Evolutionary conservation across 2,113 vertebrate species (phyloP), one percentile per base, ranked within the genome.

Genomic region (Cisticola juncidis): DNA sequence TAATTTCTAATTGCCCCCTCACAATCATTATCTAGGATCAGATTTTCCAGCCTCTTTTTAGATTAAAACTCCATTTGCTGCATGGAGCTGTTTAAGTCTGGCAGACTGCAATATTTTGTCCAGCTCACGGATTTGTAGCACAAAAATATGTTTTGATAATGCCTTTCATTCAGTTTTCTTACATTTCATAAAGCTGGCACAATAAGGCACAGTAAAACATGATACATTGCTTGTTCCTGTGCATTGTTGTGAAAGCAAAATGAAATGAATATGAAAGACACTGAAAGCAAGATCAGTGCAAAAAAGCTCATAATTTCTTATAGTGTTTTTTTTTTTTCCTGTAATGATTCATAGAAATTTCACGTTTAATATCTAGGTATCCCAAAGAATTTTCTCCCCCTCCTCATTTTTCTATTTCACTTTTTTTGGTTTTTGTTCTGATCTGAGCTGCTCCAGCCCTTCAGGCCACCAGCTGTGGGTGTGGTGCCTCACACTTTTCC

Each of bases 41-140:
- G 48, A 14, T 60, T 94, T 93, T 71, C 93, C 57, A 73, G 36
- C 11, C 45, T 65, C 66, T 95, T 87, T 86, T 96, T 92, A 84
- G 92, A 96, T 95, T 96, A 94, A 96, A 87, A 86, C 17, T 85
- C 29, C 25, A 14, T 70, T 94, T 95, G 40, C 36, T 94, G 40
- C 38, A 26, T 62, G 78, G 21, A 26, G 31, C 71, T 89, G 36
- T 95, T 96, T 81, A 84, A 92, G 66, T 62, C 82, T 73, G 68
- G 56, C 22, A 84, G 64, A 92, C 73, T 70, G 65, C 53, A 86
- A 80, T 76, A 64, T 91, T 95, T 91, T 90, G 40, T 92, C 79
- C 90, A 95, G 73, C 9, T 68, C 24, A 56, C 0, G 5, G 79
- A 85, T 82, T 74, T 85, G 45, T 83, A 86, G 71, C 69, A 60